These are phyloP conservation scores for Hafferia zeledoni DNA, from an alignment of 2,797 vertebrate genomes.

Conservation along the genomic window DNA sequence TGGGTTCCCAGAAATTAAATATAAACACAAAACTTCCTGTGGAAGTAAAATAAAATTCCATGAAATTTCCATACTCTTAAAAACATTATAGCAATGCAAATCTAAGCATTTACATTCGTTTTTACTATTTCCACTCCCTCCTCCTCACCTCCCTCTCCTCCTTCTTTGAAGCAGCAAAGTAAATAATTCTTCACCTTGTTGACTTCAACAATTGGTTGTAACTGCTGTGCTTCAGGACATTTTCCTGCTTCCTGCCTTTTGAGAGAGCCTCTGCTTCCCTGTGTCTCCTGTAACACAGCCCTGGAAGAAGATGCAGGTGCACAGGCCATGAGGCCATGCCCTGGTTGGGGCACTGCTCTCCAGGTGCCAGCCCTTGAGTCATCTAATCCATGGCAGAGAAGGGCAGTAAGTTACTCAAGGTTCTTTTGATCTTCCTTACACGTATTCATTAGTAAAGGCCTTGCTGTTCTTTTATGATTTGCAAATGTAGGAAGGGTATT, in stretches of 20 bases:
- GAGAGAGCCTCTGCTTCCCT: background rate
- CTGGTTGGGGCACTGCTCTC: background rate
- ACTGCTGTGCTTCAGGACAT: background rate
- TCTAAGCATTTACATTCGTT: background rate
- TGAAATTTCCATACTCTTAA: background rate
- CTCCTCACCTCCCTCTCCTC: background rate
- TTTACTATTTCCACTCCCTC: background rate
- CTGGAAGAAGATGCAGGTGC: background rate
- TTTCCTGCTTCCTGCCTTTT: background rate
- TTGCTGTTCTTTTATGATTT: background rate
- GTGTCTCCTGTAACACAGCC: background rate
- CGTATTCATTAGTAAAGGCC: background rate
- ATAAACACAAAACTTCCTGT: conserved; percentile 22
- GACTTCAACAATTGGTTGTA: background rate
- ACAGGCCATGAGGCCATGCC: background rate
- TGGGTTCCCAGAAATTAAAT: conserved; percentile 42
- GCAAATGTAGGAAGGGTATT: background rate
- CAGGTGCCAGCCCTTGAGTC: background rate
- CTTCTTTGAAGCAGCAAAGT: background rate
- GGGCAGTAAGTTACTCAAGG: background rate
- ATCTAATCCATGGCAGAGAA: background rate
- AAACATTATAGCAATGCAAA: background rate
- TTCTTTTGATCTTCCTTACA: background rate
- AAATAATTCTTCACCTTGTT: background rate
- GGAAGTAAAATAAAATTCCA: background rate